phyloP scores from a whole-genome alignment of 2,888 invertebrate species.

The Melangyna quadrimaculata region DNA sequence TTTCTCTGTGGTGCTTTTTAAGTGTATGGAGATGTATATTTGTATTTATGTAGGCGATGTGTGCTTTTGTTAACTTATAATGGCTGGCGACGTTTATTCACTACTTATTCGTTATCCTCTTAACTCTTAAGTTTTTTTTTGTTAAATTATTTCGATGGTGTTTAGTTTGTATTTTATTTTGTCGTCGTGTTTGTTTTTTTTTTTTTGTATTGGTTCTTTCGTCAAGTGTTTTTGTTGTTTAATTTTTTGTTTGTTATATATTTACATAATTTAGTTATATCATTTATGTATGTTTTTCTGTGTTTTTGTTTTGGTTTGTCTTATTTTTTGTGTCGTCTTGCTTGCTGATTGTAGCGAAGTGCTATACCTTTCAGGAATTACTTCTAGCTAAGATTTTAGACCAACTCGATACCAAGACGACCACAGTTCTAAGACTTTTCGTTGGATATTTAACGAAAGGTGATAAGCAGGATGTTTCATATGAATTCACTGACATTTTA shows the following conservation, averaged over 20 bases:
- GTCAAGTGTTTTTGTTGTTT: slow-evolving; percentile 34
- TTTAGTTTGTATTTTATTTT: slow-evolving; percentile 21
- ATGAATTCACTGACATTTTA: slow-evolving; percentile 55
- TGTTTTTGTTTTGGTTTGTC: background rate
- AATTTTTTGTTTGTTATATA: slow-evolving; percentile 26
- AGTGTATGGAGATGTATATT: background rate
- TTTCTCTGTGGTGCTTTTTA: slow-evolving; percentile 1
- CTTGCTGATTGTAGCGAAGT: slow-evolving; percentile 33
- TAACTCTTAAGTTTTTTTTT: slow-evolving; percentile 9
- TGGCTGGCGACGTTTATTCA: slow-evolving; percentile 48
- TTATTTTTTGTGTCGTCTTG: slow-evolving; percentile 26
- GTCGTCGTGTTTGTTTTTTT: too few species aligned
- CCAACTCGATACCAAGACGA: slow-evolving; percentile 56
- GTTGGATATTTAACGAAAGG: slow-evolving; percentile 48
- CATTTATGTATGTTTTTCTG: slow-evolving; percentile 1
- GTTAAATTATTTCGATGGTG: slow-evolving; percentile 43
- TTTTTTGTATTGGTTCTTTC: slow-evolving; percentile 50
- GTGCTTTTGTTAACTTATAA: background rate
- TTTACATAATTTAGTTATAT: slow-evolving; percentile 47
- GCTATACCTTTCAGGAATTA: slow-evolving; percentile 68
- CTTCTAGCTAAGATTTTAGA: slow-evolving; percentile 52
- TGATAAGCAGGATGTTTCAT: slow-evolving; percentile 29
- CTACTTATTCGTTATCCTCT: slow-evolving; percentile 48
- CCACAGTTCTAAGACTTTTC: slow-evolving; percentile 40
- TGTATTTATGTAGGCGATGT: background rate